Evolutionary conservation across 2,888 invertebrate species (phyloP), one percentile per base, ranked within the genome.

Genomic region (Ischnus inquisitorius): DNA sequence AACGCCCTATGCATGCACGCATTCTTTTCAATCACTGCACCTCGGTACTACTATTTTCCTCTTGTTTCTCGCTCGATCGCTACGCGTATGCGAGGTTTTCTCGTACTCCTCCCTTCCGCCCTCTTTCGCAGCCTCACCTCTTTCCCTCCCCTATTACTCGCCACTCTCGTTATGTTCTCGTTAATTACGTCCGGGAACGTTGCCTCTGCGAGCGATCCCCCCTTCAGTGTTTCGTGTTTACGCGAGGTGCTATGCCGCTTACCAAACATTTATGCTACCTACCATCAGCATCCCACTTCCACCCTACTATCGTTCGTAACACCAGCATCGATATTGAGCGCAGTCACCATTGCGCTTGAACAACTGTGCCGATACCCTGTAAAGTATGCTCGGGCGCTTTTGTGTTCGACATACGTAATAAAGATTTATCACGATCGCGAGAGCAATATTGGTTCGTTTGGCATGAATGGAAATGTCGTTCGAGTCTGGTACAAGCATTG

Each of bases 151-250:
- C 48, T n/a, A 68, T 67, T 77, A 72, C 39, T 43, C 68, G 72
- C 51, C 68, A 69, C 79, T 71, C 75, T 82, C 65, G 84, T 84
- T 82, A 82, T 71, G 71, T 72, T 79, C 82, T 77, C 82, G 79
- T 79, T 85, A 85, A 85, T 85, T 85, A 82, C 82, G 76, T 85
- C 82, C 84, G 76, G 67, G 62, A 54, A 78, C 75, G 76, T 71
- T 69, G 25, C 46, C 28, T 28, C 68, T 6, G 54, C 51, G 34
- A 25, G 75, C 48, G 34, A 62, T 54, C 43, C 62, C 19, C 57
- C 60, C 16, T n/a, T 6, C 67, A 43, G 68, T 71, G 75, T 72
- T 69, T 62, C 81, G 65, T 72, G 75, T 74, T 80, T 65, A 75
- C 74, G 65, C 75, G 67, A 64, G 80, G 65, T 51, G 79, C 57